Conservation (phyloP, 1,140 invertebrate species). For the Heliconius himera region DNA sequence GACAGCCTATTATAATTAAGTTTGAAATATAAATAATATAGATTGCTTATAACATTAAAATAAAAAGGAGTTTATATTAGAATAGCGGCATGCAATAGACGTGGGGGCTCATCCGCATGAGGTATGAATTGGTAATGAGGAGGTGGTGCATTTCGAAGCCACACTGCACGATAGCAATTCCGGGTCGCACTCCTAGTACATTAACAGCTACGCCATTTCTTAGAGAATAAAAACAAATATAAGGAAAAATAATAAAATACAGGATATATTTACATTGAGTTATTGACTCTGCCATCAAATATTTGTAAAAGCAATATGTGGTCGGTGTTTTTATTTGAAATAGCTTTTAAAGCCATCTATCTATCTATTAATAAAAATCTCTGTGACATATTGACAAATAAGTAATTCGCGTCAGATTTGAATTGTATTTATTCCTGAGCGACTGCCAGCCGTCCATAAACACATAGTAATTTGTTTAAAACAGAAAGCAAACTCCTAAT, state of each 20-base stretch:
- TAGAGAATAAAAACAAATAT: conserved; percentile 21
- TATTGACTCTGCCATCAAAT: background rate
- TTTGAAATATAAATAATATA: background rate
- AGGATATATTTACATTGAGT: no score
- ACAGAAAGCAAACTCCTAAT: conserved; percentile 64
- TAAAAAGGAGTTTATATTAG: conserved; percentile 31
- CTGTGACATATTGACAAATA: conserved; percentile 4
- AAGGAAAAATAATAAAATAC: background rate
- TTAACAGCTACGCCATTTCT: conserved; percentile 41
- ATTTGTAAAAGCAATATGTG: background rate
- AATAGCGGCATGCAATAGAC: conserved; percentile 43
- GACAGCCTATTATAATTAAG: no score
- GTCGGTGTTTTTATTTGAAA: background rate
- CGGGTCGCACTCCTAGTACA: conserved; percentile 44
- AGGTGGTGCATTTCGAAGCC: conserved; percentile 55
- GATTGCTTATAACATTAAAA: background rate
- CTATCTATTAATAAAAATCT: background rate
- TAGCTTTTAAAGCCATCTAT: no score
- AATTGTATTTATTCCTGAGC: conserved; percentile 34
- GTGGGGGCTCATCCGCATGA: conserved; percentile 52
- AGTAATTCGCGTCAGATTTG: background rate
- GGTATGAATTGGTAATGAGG: conserved; percentile 65
- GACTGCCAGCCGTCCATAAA: conserved; percentile 49
- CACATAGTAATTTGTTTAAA: conserved; percentile 65
- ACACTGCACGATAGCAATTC: conserved; percentile 47